A percentile compares a stretch with the other conserved stretches of the same genome.
These are phyloP conservation scores for Seriola rivoliana DNA, from an alignment of 2,113 vertebrate species.

Conservation along the genomic window DNA sequence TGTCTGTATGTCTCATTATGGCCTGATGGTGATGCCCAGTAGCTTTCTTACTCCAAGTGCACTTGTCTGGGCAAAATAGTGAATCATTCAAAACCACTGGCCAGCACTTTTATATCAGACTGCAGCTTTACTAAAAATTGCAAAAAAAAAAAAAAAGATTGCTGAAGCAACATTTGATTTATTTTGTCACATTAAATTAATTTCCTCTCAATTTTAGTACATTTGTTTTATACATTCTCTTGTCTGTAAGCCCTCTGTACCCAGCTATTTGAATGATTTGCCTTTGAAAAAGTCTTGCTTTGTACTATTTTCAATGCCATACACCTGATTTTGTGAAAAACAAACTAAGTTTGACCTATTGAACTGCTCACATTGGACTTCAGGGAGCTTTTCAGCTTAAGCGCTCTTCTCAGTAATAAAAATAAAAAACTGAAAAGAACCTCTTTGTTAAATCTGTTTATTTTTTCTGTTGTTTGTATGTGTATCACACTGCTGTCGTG, in stretches of 20 bases:
- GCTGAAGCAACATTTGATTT: slow-evolving; percentile 30
- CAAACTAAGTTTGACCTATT: slow-evolving; percentile 64
- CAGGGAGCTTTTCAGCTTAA: slow-evolving; percentile 85
- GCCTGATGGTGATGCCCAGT: slow-evolving; percentile 74
- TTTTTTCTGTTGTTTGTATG: slow-evolving; percentile 1
- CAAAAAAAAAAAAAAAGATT: slow-evolving; percentile 44
- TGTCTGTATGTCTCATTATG: slow-evolving; percentile 60
- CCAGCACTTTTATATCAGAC: slow-evolving; percentile 79
- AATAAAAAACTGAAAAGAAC: slow-evolving; percentile 17
- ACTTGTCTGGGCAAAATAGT: slow-evolving; percentile 81
- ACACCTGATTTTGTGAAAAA: slow-evolving; percentile 52
- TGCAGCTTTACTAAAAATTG: slow-evolving; percentile 78
- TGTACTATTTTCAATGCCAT: slow-evolving; percentile 57
- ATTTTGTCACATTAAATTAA: slow-evolving; percentile 36
- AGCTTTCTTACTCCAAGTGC: slow-evolving; percentile 84
- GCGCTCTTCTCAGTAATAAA: slow-evolving; percentile 78
- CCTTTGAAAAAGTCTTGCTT: slow-evolving; percentile 68
- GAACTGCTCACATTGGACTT: slow-evolving; percentile 80
- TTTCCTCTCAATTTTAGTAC: slow-evolving; percentile 35
- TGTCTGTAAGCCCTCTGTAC: slow-evolving; percentile 33
- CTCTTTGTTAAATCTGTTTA: slow-evolving; percentile 32
- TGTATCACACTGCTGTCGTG: background rate
- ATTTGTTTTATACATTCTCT: slow-evolving; percentile 26
- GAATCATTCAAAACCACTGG: slow-evolving; percentile 69
- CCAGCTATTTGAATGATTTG: slow-evolving; percentile 65